phyloP scores from a whole-genome alignment of 2,113 vertebrate genomes.

The Phrynosoma blainvillii region DNA sequence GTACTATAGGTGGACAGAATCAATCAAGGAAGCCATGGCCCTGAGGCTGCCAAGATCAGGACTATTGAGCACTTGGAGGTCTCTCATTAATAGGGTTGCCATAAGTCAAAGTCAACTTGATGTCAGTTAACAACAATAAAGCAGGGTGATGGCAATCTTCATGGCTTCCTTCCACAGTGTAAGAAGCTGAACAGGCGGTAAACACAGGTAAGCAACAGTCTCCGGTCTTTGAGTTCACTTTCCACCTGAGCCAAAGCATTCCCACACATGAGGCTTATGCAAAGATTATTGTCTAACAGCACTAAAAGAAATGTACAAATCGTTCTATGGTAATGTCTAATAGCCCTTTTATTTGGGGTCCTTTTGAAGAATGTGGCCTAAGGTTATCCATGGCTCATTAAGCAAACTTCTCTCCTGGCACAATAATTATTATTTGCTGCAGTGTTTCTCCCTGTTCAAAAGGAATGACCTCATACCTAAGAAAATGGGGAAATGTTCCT shows the following conservation, averaged over 20 bases:
- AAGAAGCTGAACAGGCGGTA: neutral
- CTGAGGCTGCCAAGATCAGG: no score
- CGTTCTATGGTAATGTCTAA: slow-evolving; percentile 26
- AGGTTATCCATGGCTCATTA: slow-evolving; percentile 44
- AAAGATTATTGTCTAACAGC: slow-evolving; percentile 37
- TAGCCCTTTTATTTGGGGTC: slow-evolving; percentile 35
- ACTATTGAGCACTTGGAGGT: no score
- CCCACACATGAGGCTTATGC: slow-evolving; percentile 34
- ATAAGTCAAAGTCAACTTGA: no score
- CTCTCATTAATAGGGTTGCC: no score
- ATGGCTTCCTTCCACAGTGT: no score
- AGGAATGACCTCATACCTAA: slow-evolving; percentile 24
- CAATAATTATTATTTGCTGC: slow-evolving; percentile 36
- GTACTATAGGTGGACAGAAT: no score
- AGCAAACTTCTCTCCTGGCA: slow-evolving; percentile 40
- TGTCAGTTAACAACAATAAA: no score
- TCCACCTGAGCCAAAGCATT: neutral
- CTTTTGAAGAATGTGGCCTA: slow-evolving; percentile 29
- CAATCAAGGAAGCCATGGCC: no score
- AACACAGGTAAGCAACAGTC: neutral
- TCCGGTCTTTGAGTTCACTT: slow-evolving; percentile 17
- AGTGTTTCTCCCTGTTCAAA: slow-evolving; percentile 20
- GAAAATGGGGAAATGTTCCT: slow-evolving; percentile 17
- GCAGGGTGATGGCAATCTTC: no score
- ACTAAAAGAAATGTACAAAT: slow-evolving; percentile 2